Percentiles rank a stretch among this genome's conserved stretches.
Conservation (phyloP, 1,140 invertebrate genomes). For the Atta cephalotes region DNA sequence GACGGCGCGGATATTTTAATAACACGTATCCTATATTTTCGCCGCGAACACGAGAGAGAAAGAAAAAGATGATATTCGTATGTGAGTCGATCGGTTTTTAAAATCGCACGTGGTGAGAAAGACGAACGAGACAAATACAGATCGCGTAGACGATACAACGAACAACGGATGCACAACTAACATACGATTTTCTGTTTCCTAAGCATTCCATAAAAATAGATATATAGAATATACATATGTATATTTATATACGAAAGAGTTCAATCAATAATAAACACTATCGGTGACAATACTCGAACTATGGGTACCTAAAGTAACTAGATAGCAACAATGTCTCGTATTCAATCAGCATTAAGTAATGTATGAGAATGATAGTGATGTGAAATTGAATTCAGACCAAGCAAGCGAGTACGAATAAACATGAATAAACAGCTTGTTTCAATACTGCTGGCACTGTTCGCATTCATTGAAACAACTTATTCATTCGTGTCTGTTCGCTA, state of each 20-base stretch:
- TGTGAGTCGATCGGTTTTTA: background rate
- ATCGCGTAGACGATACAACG: conserved; percentile 72
- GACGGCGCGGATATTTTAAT: conserved; percentile 41
- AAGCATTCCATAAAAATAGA: conserved; percentile 81
- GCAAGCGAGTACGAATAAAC: background rate
- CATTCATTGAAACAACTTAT: background rate
- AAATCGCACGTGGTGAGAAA: conserved; percentile 28
- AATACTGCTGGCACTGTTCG: background rate
- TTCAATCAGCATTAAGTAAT: conserved; percentile 75
- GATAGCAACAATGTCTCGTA: conserved; percentile 78
- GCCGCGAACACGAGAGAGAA: background rate
- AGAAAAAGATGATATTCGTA: background rate
- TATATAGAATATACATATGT: conserved; percentile 65
- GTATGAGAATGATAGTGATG: conserved; percentile 50
- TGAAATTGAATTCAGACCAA: background rate
- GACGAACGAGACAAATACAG: conserved; percentile 67
- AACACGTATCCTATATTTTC: conserved; percentile 15
- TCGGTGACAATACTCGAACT: conserved; percentile 80
- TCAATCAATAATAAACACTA: conserved; percentile 77
- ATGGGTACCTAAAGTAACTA: conserved; percentile 79
- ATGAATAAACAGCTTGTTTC: background rate
- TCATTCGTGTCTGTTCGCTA: background rate
- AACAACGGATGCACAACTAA: conserved; percentile 83
- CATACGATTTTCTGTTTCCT: conserved; percentile 79
- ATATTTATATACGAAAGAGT: conserved; percentile 71